A percentile compares a stretch with the other conserved stretches of the same genome.
Conservation (phyloP, 2,797 vertebrate genomes). For the Muscicapa striata region DNA sequence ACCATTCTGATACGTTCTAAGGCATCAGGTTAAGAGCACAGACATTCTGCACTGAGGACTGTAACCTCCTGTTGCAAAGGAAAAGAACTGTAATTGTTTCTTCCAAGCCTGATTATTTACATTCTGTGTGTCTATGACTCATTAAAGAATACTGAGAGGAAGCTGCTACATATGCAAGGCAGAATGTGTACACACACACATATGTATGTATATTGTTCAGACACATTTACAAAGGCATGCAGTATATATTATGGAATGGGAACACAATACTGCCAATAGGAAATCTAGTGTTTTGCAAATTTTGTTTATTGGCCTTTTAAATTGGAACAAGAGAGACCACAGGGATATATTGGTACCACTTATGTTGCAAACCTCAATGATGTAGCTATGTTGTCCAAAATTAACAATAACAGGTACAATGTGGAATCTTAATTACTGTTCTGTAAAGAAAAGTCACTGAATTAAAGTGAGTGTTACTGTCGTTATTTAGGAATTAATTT, state of each 20-base stretch:
- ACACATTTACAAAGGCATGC: not conserved
- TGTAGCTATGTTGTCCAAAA: constrained; percentile 8
- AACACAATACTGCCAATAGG: not conserved
- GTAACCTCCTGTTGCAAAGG: not conserved
- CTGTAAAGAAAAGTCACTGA: not conserved
- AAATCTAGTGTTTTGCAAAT: not conserved
- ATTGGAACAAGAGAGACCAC: not conserved
- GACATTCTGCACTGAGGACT: not conserved
- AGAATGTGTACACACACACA: not conserved
- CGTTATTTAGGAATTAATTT: constrained; percentile 5
- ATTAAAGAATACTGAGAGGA: not conserved
- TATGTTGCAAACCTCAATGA: not conserved
- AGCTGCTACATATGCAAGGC: not conserved
- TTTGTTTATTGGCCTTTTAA: not conserved
- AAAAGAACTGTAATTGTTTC: not conserved
- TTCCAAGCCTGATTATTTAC: not conserved
- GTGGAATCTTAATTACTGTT: not conserved
- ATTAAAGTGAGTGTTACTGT: not conserved
- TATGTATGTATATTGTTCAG: not conserved
- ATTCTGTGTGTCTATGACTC: not conserved
- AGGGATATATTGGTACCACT: not conserved
- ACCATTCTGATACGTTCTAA: not conserved
- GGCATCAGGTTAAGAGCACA: not conserved
- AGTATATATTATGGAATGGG: not conserved
- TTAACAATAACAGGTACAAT: not conserved